A percentile compares a stretch with the other conserved stretches of the same genome.
Conservation (phyloP, 2,797 vertebrate species). For the Parambassis ranga region DNA sequence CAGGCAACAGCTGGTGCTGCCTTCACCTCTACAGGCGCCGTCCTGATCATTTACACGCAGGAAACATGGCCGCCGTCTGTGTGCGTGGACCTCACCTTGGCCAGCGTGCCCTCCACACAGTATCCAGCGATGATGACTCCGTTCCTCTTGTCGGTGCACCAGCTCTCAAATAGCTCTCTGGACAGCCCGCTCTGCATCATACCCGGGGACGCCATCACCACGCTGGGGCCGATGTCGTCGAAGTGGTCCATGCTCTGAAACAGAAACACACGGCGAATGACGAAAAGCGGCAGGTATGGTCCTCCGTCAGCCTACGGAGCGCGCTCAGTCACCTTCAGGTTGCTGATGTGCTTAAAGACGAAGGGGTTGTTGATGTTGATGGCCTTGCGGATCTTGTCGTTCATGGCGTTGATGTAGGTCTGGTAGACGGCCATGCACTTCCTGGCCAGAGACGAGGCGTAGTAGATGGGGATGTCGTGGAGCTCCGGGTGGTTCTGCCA, state of each 20-base stretch:
- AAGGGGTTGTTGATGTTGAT: conserved; percentile 99
- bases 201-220: conserved; percentile 96
- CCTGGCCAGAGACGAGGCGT: conserved; percentile 96
- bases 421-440: conserved; percentile 99
- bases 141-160: conserved; percentile 98
- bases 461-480: conserved; percentile 95
- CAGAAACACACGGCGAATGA: background rate
- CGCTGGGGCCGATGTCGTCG: conserved; percentile 95
- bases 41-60: too few species aligned
- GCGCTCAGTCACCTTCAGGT: conserved; percentile 89
- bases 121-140: conserved; percentile 97
- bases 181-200: conserved; percentile 99
- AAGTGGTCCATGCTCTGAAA: conserved; percentile 98
- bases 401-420: conserved; percentile 97
- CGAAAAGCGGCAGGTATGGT: background rate
- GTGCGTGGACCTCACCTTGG: conserved; percentile 95
- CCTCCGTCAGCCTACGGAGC: background rate
- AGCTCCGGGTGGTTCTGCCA: conserved; percentile 98
- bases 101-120: conserved; percentile 95
- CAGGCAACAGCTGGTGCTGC: too few species aligned
- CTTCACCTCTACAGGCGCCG: too few species aligned
- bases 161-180: conserved; percentile 96
- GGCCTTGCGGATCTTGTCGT: conserved; percentile 98
- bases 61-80: too few species aligned
- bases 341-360: conserved; percentile 99